Conservation (phyloP, 2,888 invertebrate genomes). For the Temnothorax rugatulus region DNA sequence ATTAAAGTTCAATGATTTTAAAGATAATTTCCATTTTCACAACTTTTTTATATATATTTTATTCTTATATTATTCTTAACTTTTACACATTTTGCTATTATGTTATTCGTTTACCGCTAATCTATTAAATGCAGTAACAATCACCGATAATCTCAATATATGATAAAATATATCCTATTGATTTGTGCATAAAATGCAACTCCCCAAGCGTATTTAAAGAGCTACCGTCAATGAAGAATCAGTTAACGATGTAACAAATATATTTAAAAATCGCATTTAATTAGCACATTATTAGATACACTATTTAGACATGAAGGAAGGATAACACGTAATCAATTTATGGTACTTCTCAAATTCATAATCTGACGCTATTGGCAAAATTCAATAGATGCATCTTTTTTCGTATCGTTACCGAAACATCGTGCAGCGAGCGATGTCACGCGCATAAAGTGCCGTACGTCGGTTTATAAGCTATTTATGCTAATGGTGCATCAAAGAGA, state of each 20-base stretch:
- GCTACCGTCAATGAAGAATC: neutral
- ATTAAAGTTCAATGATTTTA: neutral
- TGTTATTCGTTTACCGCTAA: too few relatives aligned
- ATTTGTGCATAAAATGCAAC: neutral
- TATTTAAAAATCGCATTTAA: neutral
- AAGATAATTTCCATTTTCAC: neutral
- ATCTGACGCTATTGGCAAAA: neutral
- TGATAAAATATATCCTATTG: neutral
- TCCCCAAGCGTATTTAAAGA: neutral
- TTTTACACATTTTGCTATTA: neutral
- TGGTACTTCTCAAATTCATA: neutral
- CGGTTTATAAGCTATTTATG: constrained; percentile 64
- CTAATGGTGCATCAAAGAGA: constrained; percentile 52
- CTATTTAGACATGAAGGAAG: neutral
- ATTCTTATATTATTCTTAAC: neutral
- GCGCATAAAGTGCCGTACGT: constrained; percentile 57
- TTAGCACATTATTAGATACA: neutral
- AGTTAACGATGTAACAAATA: neutral
- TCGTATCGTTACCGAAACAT: constrained; percentile 19
- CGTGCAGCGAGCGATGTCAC: constrained; percentile 26
- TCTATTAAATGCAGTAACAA: neutral
- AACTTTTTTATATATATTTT: neutral
- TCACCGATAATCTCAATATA: neutral
- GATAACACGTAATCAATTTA: neutral
- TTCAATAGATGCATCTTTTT: constrained; percentile 12